Conservation (phyloP, 1,140 invertebrate species). For the Tachypleus tridentatus region DNA sequence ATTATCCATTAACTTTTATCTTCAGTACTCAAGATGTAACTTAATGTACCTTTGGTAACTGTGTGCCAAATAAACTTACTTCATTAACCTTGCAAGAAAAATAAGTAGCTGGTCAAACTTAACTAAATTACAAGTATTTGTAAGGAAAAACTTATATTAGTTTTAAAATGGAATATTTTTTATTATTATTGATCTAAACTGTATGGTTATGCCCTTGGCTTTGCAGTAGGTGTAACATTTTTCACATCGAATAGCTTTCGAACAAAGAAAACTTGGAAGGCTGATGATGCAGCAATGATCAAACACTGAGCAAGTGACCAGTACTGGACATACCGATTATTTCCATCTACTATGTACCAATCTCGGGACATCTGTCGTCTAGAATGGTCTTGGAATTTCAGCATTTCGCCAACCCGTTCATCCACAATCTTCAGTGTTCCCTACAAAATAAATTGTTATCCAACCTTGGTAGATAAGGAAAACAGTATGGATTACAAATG, state of each 20-base stretch:
- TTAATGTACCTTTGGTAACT: no score
- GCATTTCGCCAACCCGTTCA: constrained; percentile 69
- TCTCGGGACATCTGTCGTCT: constrained; percentile 63
- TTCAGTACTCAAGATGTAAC: no score
- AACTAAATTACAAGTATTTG: no score
- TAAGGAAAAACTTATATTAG: no score
- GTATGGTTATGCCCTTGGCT: constrained; percentile 32
- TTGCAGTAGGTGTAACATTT: constrained; percentile 35
- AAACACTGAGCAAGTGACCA: constrained; percentile 77
- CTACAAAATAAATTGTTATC: constrained; percentile 34
- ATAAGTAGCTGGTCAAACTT: no score
- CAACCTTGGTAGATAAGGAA: background rate
- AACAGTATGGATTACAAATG: constrained; percentile 2
- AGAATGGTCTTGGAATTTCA: constrained; percentile 65
- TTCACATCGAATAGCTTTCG: constrained; percentile 72
- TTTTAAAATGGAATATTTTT: no score
- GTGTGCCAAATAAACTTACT: no score
- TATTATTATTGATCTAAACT: background rate
- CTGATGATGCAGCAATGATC: constrained; percentile 61
- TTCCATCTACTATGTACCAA: constrained; percentile 63
- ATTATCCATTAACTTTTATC: no score
- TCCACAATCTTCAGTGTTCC: constrained; percentile 59
- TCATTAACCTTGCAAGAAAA: no score
- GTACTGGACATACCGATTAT: constrained; percentile 69
- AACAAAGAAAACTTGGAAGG: constrained; percentile 74